Percentiles rank a stretch among this genome's conserved stretches.
These are phyloP conservation scores for Tipula lateralis DNA, from an alignment of 2,888 invertebrate genomes.

Conservation along the genomic window DNA sequence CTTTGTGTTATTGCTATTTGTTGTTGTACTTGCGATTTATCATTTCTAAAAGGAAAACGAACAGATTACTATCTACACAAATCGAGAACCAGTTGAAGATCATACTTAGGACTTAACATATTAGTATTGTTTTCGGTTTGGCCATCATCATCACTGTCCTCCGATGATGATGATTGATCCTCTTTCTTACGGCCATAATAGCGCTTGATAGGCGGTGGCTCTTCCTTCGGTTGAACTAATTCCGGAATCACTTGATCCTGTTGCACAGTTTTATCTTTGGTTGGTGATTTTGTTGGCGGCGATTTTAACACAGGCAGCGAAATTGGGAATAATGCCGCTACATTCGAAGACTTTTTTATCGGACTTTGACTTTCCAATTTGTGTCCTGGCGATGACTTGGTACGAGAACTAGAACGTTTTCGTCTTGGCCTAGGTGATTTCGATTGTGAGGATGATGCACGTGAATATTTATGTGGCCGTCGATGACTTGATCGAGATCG, in stretches of 20 bases:
- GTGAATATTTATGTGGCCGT: conserved; percentile 39
- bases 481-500: conserved; percentile 35
- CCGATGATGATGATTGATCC: conserved; percentile 52
- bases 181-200: conserved; percentile 57
- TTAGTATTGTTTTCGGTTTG: conserved; percentile 31
- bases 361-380: conserved; percentile 20
- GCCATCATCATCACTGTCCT: conserved; percentile 42
- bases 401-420: conserved; percentile 35
- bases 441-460: conserved; percentile 41
- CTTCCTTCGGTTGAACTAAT: conserved; percentile 28
- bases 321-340: conserved; percentile 35
- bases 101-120: conserved; percentile 11
- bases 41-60: background rate
- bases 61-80: background rate
- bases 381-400: background rate
- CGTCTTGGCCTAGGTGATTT: conserved; percentile 38
- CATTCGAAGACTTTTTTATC: conserved; percentile 12
- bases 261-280: conserved; percentile 37
- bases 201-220: conserved; percentile 48
- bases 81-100: background rate
- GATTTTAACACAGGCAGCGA: conserved; percentile 33
- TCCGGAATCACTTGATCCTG: conserved; percentile 39
- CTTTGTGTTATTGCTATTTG: conserved; percentile 28
- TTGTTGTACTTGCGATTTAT: background rate
- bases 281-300: conserved; percentile 31